Base-by-base conservation (phyloP, 2,888 invertebrate genomes). In the Aspidiotus rigidus region DNA sequence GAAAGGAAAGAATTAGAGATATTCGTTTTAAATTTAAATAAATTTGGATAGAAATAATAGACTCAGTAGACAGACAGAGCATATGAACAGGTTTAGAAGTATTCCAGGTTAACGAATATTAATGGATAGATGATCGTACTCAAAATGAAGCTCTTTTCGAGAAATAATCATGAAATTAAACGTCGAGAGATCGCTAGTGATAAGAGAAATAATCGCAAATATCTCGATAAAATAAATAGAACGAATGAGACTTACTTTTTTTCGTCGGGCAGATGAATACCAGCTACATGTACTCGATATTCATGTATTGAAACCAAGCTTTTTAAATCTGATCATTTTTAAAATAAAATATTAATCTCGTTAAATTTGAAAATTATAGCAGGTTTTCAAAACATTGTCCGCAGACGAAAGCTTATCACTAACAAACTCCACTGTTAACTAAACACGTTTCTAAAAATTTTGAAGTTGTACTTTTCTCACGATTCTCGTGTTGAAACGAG, bases 361-460 rank as follows among this genome's bases (percentile, higher is more conserved):
- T 54, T 53, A 64, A 64, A 28, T 40, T 54, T 64, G 41, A 15
- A 40, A 55, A 40, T 64, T n/a, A 3, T 62, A 9, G 53, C 53
- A 57, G 10, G 40, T 16, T 11, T 44, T 15, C 53, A 64, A 17
- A 53, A 64, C 64, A 64, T 64, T 41, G 55, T 54, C 28, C 40
- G 15, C 54, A 39, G 39, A 16, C 54, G 54, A 64, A 64, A 64
- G 54, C 64, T 64, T 64, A 41, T 15, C 64, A 64, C 64, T 17
- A 8, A 39, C 53, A 15, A 64, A 64, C 55, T 54, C 53, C 64
- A 64, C 64, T 54, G 64, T 64, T 64, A 64, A 40, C 64, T 64
- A 54, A 64, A 64, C 64, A 64, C 64, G 64, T 64, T 64, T 64
- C 64, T 15, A 55, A 63, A 63, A 62, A 11, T 64, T 53, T 41